Evolutionary conservation across 2,797 vertebrate species (phyloP), one percentile per base, ranked within the genome.

Genomic region (Ambastaia sidthimunki): DNA sequence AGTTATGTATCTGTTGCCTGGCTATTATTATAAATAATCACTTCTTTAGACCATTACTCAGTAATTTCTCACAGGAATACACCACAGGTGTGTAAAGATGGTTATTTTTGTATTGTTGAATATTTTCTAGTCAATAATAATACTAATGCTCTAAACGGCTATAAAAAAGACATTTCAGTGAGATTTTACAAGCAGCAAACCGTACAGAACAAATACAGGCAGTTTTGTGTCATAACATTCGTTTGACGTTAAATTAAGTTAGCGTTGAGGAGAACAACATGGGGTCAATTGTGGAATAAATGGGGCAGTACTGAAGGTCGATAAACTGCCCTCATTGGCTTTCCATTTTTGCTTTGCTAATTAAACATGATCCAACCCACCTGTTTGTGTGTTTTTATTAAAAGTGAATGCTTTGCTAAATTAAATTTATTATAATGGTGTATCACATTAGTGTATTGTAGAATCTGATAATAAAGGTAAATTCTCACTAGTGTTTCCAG

Each of bases 131-230:
- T 50, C 48, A 52, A n/a, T 52, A 52, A 52, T 52, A 52, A 52
- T 52, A 9, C 37, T 41, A 52, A 52, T 52, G 18, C 50, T 18
- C 50, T 52, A n/a, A 50, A 16, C 48, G 13, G 48, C 48, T 52
- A 18, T 52, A 18, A 52, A 52, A 25, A 71, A 71, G 11, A 28
- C 21, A 19, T 28, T 68, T 66, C 4, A 21, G 62, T 54, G n/a
- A 13, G 13, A 19, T 76, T 76, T 76, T 59, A 34, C 48, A 66
- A 76, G 62, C n/a, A 50, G 44, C 44, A 63, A 52, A 18, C 10
- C 7, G 18, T 48, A 37, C n/a, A 31, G 52, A 77, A 66, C 68
- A 44, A 68, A 31, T 16, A 57, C 37, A 47, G 34, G 18, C 41
- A 34, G 15, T 19, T 60, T 28, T 37, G 21, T 47, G 50, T 76